Evolutionary conservation across 1,140 invertebrate species (phyloP).

Genomic region (Telenomus remus): DNA sequence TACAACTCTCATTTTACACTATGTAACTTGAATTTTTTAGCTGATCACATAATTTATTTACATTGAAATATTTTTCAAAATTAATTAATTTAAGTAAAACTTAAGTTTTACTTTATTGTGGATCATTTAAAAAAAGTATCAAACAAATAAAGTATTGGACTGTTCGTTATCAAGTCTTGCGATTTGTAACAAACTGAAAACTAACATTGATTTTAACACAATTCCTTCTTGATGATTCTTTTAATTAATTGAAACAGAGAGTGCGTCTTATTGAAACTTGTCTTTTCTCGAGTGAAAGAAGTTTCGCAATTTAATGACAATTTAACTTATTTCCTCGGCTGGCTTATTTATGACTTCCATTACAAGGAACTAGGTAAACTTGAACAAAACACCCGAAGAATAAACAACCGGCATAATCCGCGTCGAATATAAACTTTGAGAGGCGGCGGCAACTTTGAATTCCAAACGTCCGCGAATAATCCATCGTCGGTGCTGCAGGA

Average conservation of each 20-base stretch:
- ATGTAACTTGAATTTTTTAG: too few relatives aligned
- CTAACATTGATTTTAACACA: background rate
- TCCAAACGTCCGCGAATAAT: conserved; percentile 36
- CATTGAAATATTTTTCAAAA: too few relatives aligned
- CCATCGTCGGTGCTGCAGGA: conserved; percentile 20
- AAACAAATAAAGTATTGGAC: too few relatives aligned
- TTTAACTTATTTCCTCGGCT: conserved; percentile 33
- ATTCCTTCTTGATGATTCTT: conserved; percentile 8
- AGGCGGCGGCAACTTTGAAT: conserved; percentile 35
- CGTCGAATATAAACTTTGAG: conserved; percentile 47
- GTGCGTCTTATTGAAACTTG: conserved; percentile 23
- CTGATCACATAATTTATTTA: too few relatives aligned
- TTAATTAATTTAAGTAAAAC: too few relatives aligned
- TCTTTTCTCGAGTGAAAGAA: conserved; percentile 22
- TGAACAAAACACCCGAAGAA: conserved; percentile 43
- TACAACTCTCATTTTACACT: too few relatives aligned
- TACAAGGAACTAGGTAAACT: conserved; percentile 33
- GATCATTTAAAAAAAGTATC: too few relatives aligned
- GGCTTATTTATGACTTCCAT: conserved; percentile 47
- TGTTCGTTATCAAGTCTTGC: too few relatives aligned
- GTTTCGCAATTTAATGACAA: conserved; percentile 47
- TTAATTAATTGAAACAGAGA: conserved; percentile 31
- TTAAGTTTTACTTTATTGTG: too few relatives aligned
- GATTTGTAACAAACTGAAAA: conserved; percentile 8
- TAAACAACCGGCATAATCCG: conserved; percentile 46